Evolutionary conservation across 2,888 invertebrate genomes (phyloP), one percentile per base, ranked within the genome.

Genomic region (Acronicta leporina): DNA sequence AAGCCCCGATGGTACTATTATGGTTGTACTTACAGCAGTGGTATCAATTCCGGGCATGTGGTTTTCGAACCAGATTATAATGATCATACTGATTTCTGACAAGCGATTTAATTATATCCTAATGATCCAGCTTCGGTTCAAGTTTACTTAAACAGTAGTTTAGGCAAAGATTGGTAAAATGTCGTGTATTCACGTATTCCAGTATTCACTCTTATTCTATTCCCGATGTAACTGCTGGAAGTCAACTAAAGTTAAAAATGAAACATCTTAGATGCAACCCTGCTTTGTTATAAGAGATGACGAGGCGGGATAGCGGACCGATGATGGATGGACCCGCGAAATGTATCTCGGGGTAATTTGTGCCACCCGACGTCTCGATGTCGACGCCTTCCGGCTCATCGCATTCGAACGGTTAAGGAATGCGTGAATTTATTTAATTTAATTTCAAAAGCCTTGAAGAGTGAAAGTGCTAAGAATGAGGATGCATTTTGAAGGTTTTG

Each of bases 291-390:
- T 45, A 66, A 61, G 61, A 64, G 62, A 76, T 77, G 73, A 75
- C 74, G 74, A 35, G 56, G 69, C 74, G 54, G 67, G 72, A 79
- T 78, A 77, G 63, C 52, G 48, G 55, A 41, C 54, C 60, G 72
- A 76, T 83, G 82, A 84, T 80, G 75, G 77, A 84, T 84, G 61
- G 67, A 63, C 55, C 52, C 61, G 59, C 63, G 67, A 75, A 68
- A 65, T 69, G 54, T 75, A 79, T 77, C 73, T 75, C 53, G 71
- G 64, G 64, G 75, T 78, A 80, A 82, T 84, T 80, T 80, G 81
- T 78, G 68, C 75, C 62, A 63, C 51, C 59, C 63, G 68, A 69
- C 75, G 70, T 68, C 51, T 57, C 56, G 48, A 52, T 67, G 76
- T 71, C 70, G 73, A 69, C 73, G 69, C 64, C 62, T 77, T 74